A percentile compares a stretch with the other conserved stretches of the same genome.
phyloP scores from a whole-genome alignment of 2,888 invertebrate species.

The Luperina nickerlii region DNA sequence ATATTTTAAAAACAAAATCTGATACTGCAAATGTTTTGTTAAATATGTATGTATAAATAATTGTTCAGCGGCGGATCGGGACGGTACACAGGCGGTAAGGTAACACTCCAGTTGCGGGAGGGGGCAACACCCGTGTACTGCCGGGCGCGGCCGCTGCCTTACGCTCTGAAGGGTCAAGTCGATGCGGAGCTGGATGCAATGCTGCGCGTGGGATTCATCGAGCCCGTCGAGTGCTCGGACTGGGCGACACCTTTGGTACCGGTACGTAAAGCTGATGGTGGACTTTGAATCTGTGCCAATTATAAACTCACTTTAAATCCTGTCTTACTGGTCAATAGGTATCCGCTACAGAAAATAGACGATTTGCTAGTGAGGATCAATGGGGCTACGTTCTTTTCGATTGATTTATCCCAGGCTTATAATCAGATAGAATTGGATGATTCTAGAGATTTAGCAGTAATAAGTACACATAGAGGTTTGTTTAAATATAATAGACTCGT shows the following conservation, averaged over 20 bases:
- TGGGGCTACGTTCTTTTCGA: constrained; percentile 2
- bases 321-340: constrained; percentile 27
- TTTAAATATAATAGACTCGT: constrained; percentile 14
- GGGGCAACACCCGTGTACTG: constrained; percentile 11
- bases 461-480: constrained; percentile 7
- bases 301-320: constrained; percentile 10
- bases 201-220: neutral
- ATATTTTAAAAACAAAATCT: too few relatives aligned
- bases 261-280: neutral
- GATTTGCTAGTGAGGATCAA: neutral
- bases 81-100: neutral
- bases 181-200: constrained; percentile 19
- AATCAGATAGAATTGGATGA: constrained; percentile 12
- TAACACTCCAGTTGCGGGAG: constrained; percentile 6
- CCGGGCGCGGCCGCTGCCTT: constrained; percentile 16
- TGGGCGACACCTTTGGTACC: constrained; percentile 5
- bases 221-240: constrained; percentile 6
- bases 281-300: neutral
- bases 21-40: constrained; percentile 3
- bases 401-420: constrained; percentile 10
- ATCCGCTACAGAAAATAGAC: constrained; percentile 14
- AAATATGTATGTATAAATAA: neutral
- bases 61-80: neutral
- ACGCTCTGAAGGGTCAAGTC: constrained; percentile 11
- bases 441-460: constrained; percentile 3